Percentiles rank a stretch among this genome's conserved stretches.
These are phyloP conservation scores for Philonicus albiceps DNA, from an alignment of 2,888 invertebrate species.

Conservation along the genomic window DNA sequence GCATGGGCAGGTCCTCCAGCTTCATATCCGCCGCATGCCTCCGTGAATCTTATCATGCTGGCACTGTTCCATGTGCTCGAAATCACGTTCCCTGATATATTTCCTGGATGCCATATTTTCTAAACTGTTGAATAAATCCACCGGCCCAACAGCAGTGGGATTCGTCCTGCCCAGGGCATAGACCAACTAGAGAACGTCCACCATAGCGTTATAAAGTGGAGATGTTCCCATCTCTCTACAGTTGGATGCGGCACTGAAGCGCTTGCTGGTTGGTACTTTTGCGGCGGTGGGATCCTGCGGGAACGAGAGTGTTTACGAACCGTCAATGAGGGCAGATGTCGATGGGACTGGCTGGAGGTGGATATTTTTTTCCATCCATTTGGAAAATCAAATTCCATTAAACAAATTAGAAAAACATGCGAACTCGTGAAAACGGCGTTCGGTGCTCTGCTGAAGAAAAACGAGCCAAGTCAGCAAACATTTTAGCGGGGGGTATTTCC, in stretches of 20 bases:
- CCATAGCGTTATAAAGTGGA: constrained; percentile 8
- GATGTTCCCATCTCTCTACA: neutral
- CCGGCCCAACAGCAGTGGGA: neutral
- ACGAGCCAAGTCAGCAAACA: constrained; percentile 33
- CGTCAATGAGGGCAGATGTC: constrained; percentile 42
- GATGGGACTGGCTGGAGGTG: constrained; percentile 44
- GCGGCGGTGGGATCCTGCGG: neutral
- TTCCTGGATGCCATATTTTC: constrained; percentile 47
- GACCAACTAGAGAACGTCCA: neutral
- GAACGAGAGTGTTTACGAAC: constrained; percentile 15
- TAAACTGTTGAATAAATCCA: constrained; percentile 49
- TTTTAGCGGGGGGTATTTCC: constrained; percentile 7
- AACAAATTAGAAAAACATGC: constrained; percentile 56
- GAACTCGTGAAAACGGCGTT: constrained; percentile 52
- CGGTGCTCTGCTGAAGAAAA: constrained; percentile 19
- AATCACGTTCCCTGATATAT: constrained; percentile 47
- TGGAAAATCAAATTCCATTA: constrained; percentile 57
- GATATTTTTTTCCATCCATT: constrained; percentile 54
- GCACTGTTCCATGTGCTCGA: constrained; percentile 47
- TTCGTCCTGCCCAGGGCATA: neutral
- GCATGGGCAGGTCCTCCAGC: constrained; percentile 31
- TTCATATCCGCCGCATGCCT: constrained; percentile 44
- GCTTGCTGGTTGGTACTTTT: neutral
- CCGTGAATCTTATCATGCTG: constrained; percentile 45
- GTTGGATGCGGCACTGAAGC: neutral